Conservation (phyloP, 2,797 vertebrate species). For the Hylomyscus alleni region DNA sequence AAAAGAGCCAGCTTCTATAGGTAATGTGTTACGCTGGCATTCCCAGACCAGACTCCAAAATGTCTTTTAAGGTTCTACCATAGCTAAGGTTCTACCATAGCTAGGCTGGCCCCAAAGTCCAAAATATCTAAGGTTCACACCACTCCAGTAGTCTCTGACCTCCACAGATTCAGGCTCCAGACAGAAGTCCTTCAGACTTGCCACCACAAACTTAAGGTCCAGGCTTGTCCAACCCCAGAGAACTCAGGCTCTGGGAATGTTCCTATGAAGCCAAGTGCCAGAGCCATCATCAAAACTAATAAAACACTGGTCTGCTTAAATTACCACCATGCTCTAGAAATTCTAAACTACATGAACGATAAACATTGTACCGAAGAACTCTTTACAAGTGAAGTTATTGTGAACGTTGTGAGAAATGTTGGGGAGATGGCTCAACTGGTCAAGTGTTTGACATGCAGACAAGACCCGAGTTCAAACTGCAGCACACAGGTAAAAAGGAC, state of each 20-base stretch:
- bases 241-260: not conserved
- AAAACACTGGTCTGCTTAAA: conserved; percentile 24
- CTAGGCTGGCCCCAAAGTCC: not conserved
- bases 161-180: not conserved
- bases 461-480: not conserved
- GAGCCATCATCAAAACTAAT: not conserved
- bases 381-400: conserved; percentile 9
- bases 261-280: not conserved
- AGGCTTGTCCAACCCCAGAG: not conserved
- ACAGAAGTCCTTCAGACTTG: not conserved
- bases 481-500: not conserved
- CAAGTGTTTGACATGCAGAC: not conserved
- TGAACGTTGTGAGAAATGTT: not conserved
- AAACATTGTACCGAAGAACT: not conserved
- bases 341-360: conserved; percentile 29
- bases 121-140: not conserved
- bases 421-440: not conserved
- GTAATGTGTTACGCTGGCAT: not conserved
- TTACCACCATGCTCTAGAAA: conserved; percentile 2
- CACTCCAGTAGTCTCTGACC: not conserved
- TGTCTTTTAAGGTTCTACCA: not conserved
- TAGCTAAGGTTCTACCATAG: not conserved
- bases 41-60: not conserved
- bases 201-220: not conserved
- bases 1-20: not conserved